Percentiles rank a stretch among this genome's conserved stretches.
Conservation (phyloP, 2,113 vertebrate species). For the Ptyas mucosa region DNA sequence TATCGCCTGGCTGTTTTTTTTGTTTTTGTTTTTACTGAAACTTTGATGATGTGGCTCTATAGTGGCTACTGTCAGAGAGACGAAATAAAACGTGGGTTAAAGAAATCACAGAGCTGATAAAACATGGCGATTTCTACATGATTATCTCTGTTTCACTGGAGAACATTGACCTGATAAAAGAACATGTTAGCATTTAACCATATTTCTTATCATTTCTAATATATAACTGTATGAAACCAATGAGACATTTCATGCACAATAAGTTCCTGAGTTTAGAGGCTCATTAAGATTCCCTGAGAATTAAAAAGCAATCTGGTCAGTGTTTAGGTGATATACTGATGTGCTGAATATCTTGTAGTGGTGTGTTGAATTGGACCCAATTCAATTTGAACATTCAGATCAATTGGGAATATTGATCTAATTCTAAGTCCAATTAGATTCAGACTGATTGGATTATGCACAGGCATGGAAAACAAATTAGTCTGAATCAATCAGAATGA, state of each 20-base stretch:
- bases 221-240: background rate
- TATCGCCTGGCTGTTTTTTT: background rate
- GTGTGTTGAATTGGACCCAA: background rate
- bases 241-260: background rate
- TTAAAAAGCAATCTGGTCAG: background rate
- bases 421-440: background rate
- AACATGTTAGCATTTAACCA: background rate
- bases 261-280: background rate
- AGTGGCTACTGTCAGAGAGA: background rate
- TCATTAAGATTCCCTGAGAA: background rate
- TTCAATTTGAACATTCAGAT: background rate
- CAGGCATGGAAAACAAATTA: background rate
- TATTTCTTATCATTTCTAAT: conserved; percentile 1
- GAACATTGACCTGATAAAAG: background rate
- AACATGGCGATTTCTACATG: background rate
- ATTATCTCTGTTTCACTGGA: background rate
- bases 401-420: background rate
- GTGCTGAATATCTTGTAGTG: background rate
- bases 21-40: background rate
- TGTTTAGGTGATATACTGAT: background rate
- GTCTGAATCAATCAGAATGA: background rate
- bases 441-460: background rate
- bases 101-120: background rate
- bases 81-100: background rate
- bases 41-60: background rate